Evolutionary conservation across 2,113 vertebrate genomes (phyloP), one percentile per base, ranked within the genome.

Genomic region (Eurystomus gularis): DNA sequence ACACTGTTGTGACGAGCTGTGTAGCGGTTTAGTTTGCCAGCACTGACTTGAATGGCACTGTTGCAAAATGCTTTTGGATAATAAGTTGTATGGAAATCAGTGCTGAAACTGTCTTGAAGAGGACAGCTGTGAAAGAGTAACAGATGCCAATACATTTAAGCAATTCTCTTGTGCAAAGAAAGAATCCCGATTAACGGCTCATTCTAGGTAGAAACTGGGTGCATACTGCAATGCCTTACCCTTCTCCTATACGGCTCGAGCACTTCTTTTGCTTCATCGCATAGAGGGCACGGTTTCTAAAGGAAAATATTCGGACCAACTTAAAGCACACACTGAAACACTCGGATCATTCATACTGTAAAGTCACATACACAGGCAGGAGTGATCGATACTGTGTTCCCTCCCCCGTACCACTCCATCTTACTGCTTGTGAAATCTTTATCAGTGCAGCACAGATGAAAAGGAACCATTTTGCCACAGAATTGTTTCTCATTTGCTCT

Each of bases 201-300:
- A 79, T 93, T 82, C n/a, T 55, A 17, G 23, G 58, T 3, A 85
- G 68, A 86, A 93, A 84, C 94, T 24, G 20, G 46, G 65, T 18
- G 52, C 4, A 44, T 62, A 81, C 11, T 86, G 26, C 42, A 46
- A 92, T 91, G 95, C 93, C 78, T 98, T 98, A 99, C 98, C 98
- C 97, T 98, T 91, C 94, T 88, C 95, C 98, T 98, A 86, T 98
- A 98, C 37, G 98, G 98, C 88, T 98, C 94, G 78, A 99, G 98
- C 21, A 93, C 91, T 97, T 98, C 98, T 95, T 99, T 99, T 70
- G 98, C 98, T 98, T 99, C 98, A 79, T 99, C 98, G 96, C 98
- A 99, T 29, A 99, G 97, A 11, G 98, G 98, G 75, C 99, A 99
- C 3, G 97, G 98, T 90, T 98, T 96, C 99, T 99, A 88, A 49